These are phyloP conservation scores for Marasmarcha lunaedactyla DNA, from an alignment of 2,888 invertebrate genomes.

Conservation along the genomic window DNA sequence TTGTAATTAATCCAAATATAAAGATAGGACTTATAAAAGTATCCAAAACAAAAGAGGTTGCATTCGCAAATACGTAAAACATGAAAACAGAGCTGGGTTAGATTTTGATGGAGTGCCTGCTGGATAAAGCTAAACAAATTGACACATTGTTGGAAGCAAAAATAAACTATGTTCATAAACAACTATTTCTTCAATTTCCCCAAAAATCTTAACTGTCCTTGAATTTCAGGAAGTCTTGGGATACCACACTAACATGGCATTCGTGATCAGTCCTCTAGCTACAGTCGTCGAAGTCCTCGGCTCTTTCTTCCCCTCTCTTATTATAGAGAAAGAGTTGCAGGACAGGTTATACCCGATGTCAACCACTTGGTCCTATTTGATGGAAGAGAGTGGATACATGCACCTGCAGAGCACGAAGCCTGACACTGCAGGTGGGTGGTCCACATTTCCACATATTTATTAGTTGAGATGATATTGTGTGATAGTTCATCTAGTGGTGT, in stretches of 20 bases:
- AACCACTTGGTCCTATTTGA: slow-evolving; percentile 9
- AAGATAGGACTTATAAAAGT: no score
- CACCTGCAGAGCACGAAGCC: slow-evolving; percentile 88
- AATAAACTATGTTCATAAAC: no score
- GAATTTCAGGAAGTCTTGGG: slow-evolving; percentile 40
- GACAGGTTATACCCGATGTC: slow-evolving; percentile 26
- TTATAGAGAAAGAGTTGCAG: slow-evolving; percentile 37
- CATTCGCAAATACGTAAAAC: background rate
- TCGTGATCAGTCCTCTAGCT: slow-evolving; percentile 21
- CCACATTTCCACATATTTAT: no score
- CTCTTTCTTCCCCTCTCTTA: slow-evolving; percentile 25
- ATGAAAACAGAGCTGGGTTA: no score
- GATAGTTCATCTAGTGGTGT: background rate
- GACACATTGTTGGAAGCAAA: no score
- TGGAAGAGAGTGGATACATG: slow-evolving; percentile 38
- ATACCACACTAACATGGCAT: slow-evolving; percentile 73
- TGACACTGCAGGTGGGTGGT: slow-evolving; percentile 78
- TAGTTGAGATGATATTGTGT: slow-evolving; percentile 9
- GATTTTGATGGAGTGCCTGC: no score
- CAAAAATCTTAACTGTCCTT: background rate
- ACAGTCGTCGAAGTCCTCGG: slow-evolving; percentile 36
- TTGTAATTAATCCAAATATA: no score
- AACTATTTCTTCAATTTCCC: no score
- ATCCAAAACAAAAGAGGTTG: no score
- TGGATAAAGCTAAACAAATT: no score